Base-by-base conservation (phyloP, 2,113 vertebrate genomes). In the Phyllostomus discolor region DNA sequence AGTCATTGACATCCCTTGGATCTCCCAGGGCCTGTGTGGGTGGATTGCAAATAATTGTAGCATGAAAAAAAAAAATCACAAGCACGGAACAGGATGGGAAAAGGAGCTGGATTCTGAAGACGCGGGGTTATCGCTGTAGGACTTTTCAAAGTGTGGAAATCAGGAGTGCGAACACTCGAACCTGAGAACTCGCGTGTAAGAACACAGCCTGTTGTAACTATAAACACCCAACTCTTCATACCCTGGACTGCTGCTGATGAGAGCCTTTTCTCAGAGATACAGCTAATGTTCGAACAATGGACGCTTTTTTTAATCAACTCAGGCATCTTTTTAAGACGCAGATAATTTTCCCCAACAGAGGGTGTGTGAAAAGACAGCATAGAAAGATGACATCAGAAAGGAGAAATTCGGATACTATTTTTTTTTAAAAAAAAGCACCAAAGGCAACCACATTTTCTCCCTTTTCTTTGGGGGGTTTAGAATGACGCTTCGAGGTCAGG, bases 21-120 rank as follows among this genome's bases (percentile, higher is more conserved):
- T 67, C 16, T 79, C 22, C 62, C 19, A 8, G 24, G 35, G 41
- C 28, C 17, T 12, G 2, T 12, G 19, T 16, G 5, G 46, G 7
- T 8, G 70, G 4, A 17, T 10, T 46, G 59, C 66, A 85, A 50
- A 50, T 75, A 75, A 24, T 31, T 10, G 24, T 0, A 17, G 4
- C 10, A 31, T 16, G 22, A 57, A 57, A 69, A 24, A 43, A 57
- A 9, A 43, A 46, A n/a, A 59, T 46, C 7, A 15, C 10, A 50
- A 10, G 2, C 1, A 6, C 14, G 12, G 46, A 15, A n/a, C 38
- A 35, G 14, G 22, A 67, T 0, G 4, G 38, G 15, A 10, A 57
- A 59, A 59, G 57, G 57, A 59, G 5, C 10, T 59, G 62, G 28
- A 31, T 14, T 31, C 4, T 20, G 35, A 35, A 46, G n/a, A 19